Conservation (phyloP, 2,888 invertebrate genomes). For the Drosophila longiperda region DNA sequence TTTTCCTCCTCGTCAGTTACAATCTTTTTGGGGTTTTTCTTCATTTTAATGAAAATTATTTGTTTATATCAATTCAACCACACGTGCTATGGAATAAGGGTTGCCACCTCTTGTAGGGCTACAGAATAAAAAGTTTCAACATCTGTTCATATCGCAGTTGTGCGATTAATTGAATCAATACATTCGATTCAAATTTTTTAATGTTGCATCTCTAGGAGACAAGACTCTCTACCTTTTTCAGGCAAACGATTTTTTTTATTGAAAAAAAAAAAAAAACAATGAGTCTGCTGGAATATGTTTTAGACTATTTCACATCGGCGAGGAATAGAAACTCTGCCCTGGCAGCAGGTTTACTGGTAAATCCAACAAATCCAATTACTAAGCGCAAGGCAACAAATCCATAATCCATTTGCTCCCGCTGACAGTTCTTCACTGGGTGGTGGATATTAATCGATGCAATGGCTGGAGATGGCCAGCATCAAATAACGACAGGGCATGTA, state of each 20-base stretch:
- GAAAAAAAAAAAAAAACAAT: conserved; percentile 80
- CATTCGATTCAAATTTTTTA: conserved; percentile 13
- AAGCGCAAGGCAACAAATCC: conserved; percentile 16
- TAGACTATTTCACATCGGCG: conserved; percentile 93
- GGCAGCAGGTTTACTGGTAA: conserved; percentile 94
- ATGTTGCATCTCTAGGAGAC: conserved; percentile 24
- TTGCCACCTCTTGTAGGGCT: conserved; percentile 9
- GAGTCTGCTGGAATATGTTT: conserved; percentile 91
- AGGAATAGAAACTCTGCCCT: conserved; percentile 95
- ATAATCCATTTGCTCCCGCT: conserved; percentile 11
- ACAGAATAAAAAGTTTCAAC: not conserved
- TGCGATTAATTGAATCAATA: not conserved
- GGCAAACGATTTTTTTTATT: conserved; percentile 22
- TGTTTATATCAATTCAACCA: conserved; percentile 36
- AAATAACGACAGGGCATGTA: conserved; percentile 92
- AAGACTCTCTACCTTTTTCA: conserved; percentile 31
- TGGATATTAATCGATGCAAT: conserved; percentile 99
- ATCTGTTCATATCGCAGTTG: conserved; percentile 17
- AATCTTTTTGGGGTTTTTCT: conserved; percentile 46
- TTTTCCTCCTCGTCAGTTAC: conserved; percentile 34
- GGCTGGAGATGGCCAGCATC: conserved; percentile 88
- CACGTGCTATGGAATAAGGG: conserved; percentile 45
- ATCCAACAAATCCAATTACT: conserved; percentile 63
- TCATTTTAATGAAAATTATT: conserved; percentile 49
- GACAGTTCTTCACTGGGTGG: conserved; percentile 97